Evolutionary conservation across 1,140 invertebrate genomes (phyloP).

Genomic region (Amyelois transitella): DNA sequence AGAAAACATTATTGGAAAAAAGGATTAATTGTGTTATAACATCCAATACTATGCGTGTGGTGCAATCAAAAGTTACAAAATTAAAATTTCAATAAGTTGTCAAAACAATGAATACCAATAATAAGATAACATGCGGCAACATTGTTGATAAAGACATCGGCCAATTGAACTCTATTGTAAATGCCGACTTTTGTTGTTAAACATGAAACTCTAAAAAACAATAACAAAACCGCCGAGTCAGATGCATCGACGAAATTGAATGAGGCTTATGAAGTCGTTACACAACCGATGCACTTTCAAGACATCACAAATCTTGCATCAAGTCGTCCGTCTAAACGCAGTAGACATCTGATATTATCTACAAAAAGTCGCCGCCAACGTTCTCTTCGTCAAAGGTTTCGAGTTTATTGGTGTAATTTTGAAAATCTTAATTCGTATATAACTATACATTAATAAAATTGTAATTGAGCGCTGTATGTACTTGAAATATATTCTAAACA

Average conservation of each 20-base stretch:
- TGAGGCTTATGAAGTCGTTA: constrained; percentile 45
- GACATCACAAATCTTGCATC: constrained; percentile 26
- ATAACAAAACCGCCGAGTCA: constrained; percentile 30
- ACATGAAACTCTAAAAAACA: constrained; percentile 18
- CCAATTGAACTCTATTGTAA: background rate
- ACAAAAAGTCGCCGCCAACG: constrained; percentile 34
- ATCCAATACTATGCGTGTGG: too few relatives aligned
- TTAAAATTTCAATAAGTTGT: too few relatives aligned
- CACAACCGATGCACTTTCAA: constrained; percentile 38
- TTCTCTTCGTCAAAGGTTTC: constrained; percentile 10
- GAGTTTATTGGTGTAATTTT: constrained; percentile 19
- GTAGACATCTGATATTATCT: constrained; percentile 43
- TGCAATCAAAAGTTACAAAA: too few relatives aligned
- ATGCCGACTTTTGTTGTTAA: constrained; percentile 5
- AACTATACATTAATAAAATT: too few relatives aligned
- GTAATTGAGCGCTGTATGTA: too few relatives aligned
- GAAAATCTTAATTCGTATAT: constrained; percentile 40
- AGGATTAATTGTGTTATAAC: too few relatives aligned
- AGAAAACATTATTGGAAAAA: too few relatives aligned
- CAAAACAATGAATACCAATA: too few relatives aligned
- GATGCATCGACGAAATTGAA: constrained; percentile 46
- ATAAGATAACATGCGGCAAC: too few relatives aligned
- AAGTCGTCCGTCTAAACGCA: constrained; percentile 26
- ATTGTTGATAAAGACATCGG: too few relatives aligned
- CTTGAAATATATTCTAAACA: too few relatives aligned